Conservation (phyloP, 2,113 vertebrate genomes). For the Corvus hawaiiensis region DNA sequence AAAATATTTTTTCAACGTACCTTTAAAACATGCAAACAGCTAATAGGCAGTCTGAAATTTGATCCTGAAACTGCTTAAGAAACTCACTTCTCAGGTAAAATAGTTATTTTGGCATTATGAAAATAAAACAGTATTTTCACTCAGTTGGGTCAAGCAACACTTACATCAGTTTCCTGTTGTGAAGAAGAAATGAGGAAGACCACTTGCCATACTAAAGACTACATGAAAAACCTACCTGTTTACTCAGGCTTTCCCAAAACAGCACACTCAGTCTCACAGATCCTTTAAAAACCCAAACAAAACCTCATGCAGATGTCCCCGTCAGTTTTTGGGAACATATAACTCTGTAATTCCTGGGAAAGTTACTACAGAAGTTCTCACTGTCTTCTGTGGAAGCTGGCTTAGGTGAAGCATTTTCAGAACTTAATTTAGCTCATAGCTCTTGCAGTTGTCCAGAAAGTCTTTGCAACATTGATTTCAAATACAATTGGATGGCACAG, state of each 20-base stretch:
- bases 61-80: neutral
- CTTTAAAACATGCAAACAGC: neutral
- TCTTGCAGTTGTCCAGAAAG: neutral
- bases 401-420: neutral
- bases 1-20: neutral
- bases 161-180: neutral
- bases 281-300: neutral
- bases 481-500: neutral
- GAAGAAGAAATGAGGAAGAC: neutral
- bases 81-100: neutral
- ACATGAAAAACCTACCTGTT: neutral
- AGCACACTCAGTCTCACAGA: neutral
- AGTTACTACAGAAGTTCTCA: neutral
- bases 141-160: neutral
- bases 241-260: neutral
- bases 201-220: neutral
- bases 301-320: neutral
- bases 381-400: neutral
- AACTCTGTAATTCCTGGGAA: neutral
- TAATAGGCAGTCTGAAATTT: neutral
- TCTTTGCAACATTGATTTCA: constrained; percentile 26
- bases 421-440: neutral
- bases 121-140: neutral
- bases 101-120: neutral
- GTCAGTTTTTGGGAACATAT: neutral